Evolutionary conservation across 2,797 vertebrate genomes (phyloP).

Genomic region (Hozukius guyotensis): DNA sequence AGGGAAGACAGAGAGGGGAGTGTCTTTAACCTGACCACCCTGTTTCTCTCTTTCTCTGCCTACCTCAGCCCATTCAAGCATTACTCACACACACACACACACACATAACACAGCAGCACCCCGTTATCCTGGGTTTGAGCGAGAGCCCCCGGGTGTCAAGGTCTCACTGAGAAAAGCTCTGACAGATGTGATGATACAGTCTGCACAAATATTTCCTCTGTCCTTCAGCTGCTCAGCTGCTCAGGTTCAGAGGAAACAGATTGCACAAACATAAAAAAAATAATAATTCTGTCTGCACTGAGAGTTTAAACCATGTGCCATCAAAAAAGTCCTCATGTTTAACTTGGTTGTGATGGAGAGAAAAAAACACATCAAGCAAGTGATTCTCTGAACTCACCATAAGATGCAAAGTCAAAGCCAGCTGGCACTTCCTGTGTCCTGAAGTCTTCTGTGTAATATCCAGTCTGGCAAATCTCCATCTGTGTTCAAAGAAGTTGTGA

Average conservation of each 20-base stretch:
- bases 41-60: constrained; percentile 47
- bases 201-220: constrained; percentile 76
- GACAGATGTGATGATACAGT: constrained; percentile 78
- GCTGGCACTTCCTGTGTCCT: constrained; percentile 85
- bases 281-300: neutral
- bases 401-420: constrained; percentile 83
- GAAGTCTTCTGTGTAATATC: constrained; percentile 84
- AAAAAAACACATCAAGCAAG: neutral
- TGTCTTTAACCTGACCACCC: constrained; percentile 79
- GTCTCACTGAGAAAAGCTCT: constrained; percentile 61
- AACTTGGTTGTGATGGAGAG: neutral
- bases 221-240: constrained; percentile 72
- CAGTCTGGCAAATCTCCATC: constrained; percentile 85
- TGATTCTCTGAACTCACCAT: constrained; percentile 76
- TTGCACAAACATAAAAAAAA: constrained; percentile 34
- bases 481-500: constrained; percentile 39
- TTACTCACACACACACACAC: constrained; percentile 21
- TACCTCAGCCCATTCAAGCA: constrained; percentile 55
- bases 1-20: constrained; percentile 76
- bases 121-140: constrained; percentile 46
- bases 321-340: neutral
- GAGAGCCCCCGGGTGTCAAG: constrained; percentile 71
- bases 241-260: constrained; percentile 76
- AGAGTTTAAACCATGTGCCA: neutral
- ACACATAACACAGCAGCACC: constrained; percentile 29